Evolutionary conservation across 2,113 vertebrate genomes (phyloP), one percentile per base, ranked within the genome.

Genomic region (Tenebrosternarchus preto): DNA sequence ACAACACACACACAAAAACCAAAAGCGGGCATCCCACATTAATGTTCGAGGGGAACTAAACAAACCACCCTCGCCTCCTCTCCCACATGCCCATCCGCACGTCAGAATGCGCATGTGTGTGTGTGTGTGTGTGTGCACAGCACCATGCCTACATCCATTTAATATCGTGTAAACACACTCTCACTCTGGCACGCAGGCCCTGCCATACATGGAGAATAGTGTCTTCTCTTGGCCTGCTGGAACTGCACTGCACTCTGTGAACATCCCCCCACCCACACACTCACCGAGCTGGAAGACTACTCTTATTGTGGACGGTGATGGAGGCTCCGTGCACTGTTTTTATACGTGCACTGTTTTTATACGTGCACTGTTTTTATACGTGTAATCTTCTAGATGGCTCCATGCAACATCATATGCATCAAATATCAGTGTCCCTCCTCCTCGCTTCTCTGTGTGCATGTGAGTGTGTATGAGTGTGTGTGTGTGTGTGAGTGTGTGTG

Each of bases 171-270:
- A 92, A 93, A 91, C 92, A 86, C 82, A 59, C 87, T 81, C 88
- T 91, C 89, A 91, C 86, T 89, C 87, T 86, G 86, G 86, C 88
- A 91, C 50, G 88, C 86, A 85, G 82, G 85, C 80, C n/a, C 85
- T 86, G 89, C 91, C 92, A 87, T 91, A 93, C 90, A 93, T 91
- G 92, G 92, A 84, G 57, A 89, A 78, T 36, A 78, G 73, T 83
- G 29, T 70, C 33, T 70, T 68, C 69, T 24, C 3, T 69, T 5
- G 24, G 70, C 55, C 9, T 78, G 50, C 25, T 59, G 31, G 46
- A 59, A 43, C 31, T 66, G 76, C 60, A 73, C 53, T 27, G 76
- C 33, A 22, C 22, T 64, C 46, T 73, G 64, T 27, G 24, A 70
- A 39, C 16, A 39, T 69, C 29, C 31, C 25, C 22, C 27, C 17